These are phyloP conservation scores for Athrips mouffetella DNA, from an alignment of 2,888 invertebrate genomes.

Conservation along the genomic window DNA sequence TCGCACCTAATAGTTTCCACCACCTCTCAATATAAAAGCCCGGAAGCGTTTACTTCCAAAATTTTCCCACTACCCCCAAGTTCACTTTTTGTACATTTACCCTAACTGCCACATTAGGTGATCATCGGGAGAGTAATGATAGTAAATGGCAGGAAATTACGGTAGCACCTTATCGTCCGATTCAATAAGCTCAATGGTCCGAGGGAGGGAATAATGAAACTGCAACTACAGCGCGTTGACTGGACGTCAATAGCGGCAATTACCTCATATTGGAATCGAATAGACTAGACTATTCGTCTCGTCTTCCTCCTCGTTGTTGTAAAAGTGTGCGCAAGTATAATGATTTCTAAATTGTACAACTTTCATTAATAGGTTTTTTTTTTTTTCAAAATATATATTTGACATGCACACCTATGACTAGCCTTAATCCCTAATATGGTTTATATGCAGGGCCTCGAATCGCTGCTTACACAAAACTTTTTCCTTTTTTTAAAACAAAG, in stretches of 20 bases:
- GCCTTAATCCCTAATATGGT: no score
- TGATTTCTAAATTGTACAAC: no score
- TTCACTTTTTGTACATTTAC: conserved; percentile 41
- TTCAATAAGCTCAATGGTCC: conserved; percentile 70
- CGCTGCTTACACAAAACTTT: no score
- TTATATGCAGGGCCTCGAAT: no score
- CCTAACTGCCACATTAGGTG: conserved; percentile 41
- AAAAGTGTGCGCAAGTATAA: no score
- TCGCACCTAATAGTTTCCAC: conserved; percentile 16
- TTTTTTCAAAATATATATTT: no score
- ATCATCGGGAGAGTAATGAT: conserved; percentile 66
- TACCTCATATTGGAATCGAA: conserved; percentile 32
- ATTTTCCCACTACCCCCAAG: conserved; percentile 35
- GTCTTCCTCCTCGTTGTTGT: no score
- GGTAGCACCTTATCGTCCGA: conserved; percentile 71
- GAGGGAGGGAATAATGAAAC: conserved; percentile 70
- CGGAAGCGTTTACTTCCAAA: conserved; percentile 43
- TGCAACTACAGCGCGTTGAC: conserved; percentile 58
- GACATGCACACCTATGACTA: no score
- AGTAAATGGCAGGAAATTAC: conserved; percentile 75
- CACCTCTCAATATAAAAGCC: conserved; percentile 30
- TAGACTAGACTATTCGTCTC: neutral
- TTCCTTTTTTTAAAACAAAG: no score
- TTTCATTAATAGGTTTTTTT: no score
- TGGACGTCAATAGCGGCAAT: conserved; percentile 61